A percentile compares a stretch with the other conserved stretches of the same genome.
phyloP scores from a whole-genome alignment of 2,888 invertebrate genomes.

The Leptothorax acervorum region DNA sequence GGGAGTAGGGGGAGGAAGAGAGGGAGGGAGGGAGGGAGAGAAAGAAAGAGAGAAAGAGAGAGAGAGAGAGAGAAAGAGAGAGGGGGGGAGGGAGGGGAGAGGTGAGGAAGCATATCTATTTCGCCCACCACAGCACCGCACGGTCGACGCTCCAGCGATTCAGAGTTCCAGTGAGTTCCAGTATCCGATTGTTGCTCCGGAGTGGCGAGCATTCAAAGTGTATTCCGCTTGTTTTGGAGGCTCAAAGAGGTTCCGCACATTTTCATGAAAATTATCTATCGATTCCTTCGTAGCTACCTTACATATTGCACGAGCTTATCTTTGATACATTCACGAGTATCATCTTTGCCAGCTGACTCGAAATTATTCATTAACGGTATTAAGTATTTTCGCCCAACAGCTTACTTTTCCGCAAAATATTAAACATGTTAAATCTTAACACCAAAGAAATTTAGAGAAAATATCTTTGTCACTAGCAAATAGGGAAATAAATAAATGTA shows the following conservation, averaged over 20 bases:
- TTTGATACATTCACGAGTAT: not conserved
- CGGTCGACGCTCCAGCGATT: conserved; percentile 40
- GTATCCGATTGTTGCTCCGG: conserved; percentile 42
- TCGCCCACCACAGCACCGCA: not conserved
- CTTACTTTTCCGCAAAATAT: not conserved
- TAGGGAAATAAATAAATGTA: not conserved
- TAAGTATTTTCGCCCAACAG: not conserved
- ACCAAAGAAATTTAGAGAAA: not conserved
- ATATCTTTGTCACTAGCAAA: not conserved
- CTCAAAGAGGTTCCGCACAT: conserved; percentile 41
- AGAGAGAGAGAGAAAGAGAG: too few relatives aligned
- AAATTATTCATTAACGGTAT: conserved; percentile 11
- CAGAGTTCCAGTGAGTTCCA: conserved; percentile 21
- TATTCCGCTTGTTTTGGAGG: conserved; percentile 17
- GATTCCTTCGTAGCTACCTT: conserved; percentile 22
- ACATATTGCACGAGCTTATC: conserved; percentile 36
- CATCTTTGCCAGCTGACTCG: conserved; percentile 1
- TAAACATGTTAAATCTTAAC: not conserved
- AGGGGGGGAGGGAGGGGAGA: not conserved
- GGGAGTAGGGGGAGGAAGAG: not conserved
- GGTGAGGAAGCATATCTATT: not conserved
- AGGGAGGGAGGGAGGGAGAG: too few relatives aligned
- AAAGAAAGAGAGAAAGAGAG: too few relatives aligned
- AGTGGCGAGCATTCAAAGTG: conserved; percentile 36
- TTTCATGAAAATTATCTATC: conserved; percentile 43